A percentile compares a stretch with the other conserved stretches of the same genome.
Evolutionary conservation across 2,797 vertebrate genomes (phyloP).

Genomic region (Ambastaia sidthimunki): DNA sequence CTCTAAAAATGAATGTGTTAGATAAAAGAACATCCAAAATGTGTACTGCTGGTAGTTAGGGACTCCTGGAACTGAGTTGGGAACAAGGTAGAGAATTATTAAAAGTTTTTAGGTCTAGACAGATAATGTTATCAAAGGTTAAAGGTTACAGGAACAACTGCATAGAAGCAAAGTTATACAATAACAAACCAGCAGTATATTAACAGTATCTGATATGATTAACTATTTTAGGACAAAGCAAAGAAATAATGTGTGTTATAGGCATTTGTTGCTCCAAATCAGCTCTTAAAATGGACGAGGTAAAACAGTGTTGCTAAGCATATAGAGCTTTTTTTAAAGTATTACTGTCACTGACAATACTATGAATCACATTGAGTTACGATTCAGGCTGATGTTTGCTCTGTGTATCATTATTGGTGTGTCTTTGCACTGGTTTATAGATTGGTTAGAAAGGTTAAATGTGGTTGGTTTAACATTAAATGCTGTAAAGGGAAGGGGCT

Average conservation of each 20-base stretch:
- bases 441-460: not conserved
- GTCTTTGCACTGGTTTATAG: not conserved
- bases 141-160: not conserved
- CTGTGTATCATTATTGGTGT: not conserved
- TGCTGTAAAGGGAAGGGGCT: not conserved
- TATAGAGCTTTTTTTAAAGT: not conserved
- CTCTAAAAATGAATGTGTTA: not conserved
- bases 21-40: not conserved
- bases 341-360: not conserved
- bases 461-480: slow-evolving; percentile 3
- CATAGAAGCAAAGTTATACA: not conserved
- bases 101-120: not conserved
- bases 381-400: not conserved
- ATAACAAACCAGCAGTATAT: not conserved
- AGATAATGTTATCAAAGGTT: not conserved
- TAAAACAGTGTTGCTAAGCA: not conserved
- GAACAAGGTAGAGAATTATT: not conserved
- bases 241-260: not conserved
- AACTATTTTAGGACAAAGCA: not conserved
- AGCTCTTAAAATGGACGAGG: not conserved
- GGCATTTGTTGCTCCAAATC: not conserved
- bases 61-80: not conserved
- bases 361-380: not conserved
- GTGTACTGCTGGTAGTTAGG: no score
- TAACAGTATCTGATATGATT: not conserved